These are phyloP conservation scores for Elegia similella DNA, from an alignment of 2,888 invertebrate genomes.

Conservation along the genomic window DNA sequence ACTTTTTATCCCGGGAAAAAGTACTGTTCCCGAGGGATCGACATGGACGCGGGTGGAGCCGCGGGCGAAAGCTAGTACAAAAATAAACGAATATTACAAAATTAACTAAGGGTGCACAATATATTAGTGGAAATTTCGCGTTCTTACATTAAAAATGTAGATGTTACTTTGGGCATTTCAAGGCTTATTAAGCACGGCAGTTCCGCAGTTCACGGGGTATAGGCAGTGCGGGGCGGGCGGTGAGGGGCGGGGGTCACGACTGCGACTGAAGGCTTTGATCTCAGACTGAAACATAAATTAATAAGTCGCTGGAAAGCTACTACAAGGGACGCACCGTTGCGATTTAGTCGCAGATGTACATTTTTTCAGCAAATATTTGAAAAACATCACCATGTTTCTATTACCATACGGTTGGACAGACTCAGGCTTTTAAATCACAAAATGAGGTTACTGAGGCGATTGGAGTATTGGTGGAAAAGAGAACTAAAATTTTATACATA, in stretches of 20 bases:
- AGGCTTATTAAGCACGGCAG: conserved; percentile 14
- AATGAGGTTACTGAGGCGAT: no score
- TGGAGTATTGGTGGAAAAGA: no score
- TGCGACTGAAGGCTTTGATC: conserved; percentile 18
- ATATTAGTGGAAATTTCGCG: not conserved
- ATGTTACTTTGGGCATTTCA: conserved; percentile 18
- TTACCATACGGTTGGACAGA: no score
- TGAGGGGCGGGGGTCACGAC: not conserved
- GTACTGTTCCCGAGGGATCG: no score
- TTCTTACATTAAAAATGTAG: not conserved
- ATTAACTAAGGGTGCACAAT: not conserved
- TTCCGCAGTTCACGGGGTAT: not conserved
- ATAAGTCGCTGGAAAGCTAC: conserved; percentile 14
- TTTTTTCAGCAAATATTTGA: no score
- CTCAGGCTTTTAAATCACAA: no score
- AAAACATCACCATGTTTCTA: no score
- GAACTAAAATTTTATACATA: no score
- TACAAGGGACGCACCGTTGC: not conserved
- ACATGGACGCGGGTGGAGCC: no score
- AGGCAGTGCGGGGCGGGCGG: not conserved
- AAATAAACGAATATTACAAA: no score
- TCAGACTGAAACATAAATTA: conserved; percentile 18
- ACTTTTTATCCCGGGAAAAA: no score
- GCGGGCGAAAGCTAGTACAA: no score
- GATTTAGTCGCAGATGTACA: not conserved